Percentiles rank a stretch among this genome's conserved stretches.
phyloP scores from a whole-genome alignment of 2,797 vertebrate genomes.

The Salmo trutta region DNA sequence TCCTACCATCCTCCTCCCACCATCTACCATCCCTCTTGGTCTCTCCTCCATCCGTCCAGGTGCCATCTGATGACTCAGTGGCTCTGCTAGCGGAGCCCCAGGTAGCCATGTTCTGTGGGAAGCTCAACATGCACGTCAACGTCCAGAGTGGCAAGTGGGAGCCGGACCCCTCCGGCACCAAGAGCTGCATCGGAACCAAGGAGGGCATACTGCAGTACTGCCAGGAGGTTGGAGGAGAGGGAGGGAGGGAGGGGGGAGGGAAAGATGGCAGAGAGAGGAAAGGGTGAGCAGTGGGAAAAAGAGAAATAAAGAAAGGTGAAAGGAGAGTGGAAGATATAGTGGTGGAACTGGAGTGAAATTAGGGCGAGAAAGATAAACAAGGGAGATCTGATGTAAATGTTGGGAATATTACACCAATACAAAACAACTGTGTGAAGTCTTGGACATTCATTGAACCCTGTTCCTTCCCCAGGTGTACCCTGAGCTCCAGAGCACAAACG shows the following conservation, averaged over 20 bases:
- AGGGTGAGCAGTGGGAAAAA: not conserved
- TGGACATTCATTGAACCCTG: not conserved
- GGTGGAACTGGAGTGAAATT: conserved; percentile 30
- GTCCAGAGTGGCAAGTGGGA: conserved; percentile 98
- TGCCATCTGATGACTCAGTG: conserved; percentile 74
- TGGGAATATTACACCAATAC: not conserved
- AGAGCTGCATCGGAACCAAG: conserved; percentile 89
- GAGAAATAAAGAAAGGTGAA: not conserved
- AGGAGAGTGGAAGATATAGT: not conserved
- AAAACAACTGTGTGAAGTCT: not conserved
- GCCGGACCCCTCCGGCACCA: conserved; percentile 85
- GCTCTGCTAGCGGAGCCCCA: conserved; percentile 89
- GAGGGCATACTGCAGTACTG: conserved; percentile 96
- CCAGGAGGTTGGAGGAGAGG: conserved; percentile 88
- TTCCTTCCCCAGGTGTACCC: conserved; percentile 85
- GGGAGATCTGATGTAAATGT: not conserved
- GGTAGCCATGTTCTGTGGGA: conserved; percentile 97
- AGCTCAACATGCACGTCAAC: conserved; percentile 97
- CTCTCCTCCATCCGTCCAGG: conserved; percentile 54
- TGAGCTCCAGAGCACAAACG: conserved; percentile 94
- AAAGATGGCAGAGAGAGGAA: not conserved
- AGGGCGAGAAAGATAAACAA: conserved; percentile 32
- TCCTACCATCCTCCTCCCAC: not conserved
- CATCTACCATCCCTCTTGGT: conserved; percentile 61
- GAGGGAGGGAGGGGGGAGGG: not conserved